Base-by-base conservation (phyloP, 2,888 invertebrate genomes). In the Lamproptera curius region DNA sequence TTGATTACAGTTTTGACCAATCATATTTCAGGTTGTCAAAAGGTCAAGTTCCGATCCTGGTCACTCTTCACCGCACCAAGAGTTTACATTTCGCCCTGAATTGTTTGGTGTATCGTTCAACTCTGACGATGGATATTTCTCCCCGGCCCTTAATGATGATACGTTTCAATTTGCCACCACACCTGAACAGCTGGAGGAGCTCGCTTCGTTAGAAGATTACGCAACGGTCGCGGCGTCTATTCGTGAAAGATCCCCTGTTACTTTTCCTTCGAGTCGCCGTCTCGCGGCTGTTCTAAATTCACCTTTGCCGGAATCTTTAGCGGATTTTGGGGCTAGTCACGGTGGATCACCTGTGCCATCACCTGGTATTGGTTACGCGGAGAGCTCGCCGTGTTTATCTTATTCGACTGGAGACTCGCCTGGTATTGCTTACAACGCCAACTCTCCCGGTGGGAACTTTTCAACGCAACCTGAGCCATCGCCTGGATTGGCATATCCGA, bases 241-340 rank as follows among this genome's bases (percentile, higher is more conserved):
- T 56, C 83, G 90, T 63, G 90, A 90, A 57, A 71, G 86, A 44
- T 87, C 88, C n/a, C 86, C 88, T n/a, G 87, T 89, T 20, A 89
- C 89, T 38, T 90, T 89, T 61, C 90, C 90, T 52, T 92, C 92
- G 11, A 93, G 92, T 69, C 91, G 93, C 51, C 92, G 94, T 55
- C 86, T 94, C 9, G 94, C 94, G 68, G 93, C 94, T 1, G 91
- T 94, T 16, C 86, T 94, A 16, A 93, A 94, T 72, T 94, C 93
- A 11, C 94, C 93, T 0, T 75, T 95, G 39, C 94, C 94, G 1
- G 94, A 95, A 78, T 93, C 94, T 50, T 75, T 94, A 58, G 94
- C 95, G 15, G 94, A 95, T 75, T 94, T 95, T 74, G 93, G 94
- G 63, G 93, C 95, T 51, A 94, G 94, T 72, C 94, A 93, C 76